These are phyloP conservation scores for Girardinus metallicus DNA, from an alignment of 2,797 vertebrate species.

Conservation along the genomic window DNA sequence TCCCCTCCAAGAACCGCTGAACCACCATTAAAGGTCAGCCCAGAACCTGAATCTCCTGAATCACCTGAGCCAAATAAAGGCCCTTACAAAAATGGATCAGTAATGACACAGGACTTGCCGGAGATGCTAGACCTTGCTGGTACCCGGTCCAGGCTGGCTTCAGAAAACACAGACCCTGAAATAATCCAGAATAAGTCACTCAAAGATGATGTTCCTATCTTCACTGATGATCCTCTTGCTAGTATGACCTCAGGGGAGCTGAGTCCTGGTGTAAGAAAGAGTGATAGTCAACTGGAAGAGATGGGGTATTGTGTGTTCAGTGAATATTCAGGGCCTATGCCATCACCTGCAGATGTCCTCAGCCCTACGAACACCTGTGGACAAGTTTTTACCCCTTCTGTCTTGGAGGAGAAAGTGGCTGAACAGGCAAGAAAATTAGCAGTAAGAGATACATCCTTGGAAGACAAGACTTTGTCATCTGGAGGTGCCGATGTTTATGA, in stretches of 20 bases:
- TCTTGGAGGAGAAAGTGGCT: slow-evolving; percentile 80
- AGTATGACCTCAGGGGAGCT: slow-evolving; percentile 76
- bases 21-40: slow-evolving; percentile 66
- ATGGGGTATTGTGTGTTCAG: slow-evolving; percentile 98
- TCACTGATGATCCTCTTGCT: slow-evolving; percentile 76
- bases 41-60: slow-evolving; percentile 83
- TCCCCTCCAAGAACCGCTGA: slow-evolving; percentile 74
- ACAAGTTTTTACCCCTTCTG: slow-evolving; percentile 78
- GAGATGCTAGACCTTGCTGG: slow-evolving; percentile 97
- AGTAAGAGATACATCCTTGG: slow-evolving; percentile 68
- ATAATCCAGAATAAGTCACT: slow-evolving; percentile 84
- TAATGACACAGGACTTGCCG: slow-evolving; percentile 94
- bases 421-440: slow-evolving; percentile 71
- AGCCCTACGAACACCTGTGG: slow-evolving; percentile 78
- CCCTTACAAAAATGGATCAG: slow-evolving; percentile 89
- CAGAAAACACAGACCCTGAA: slow-evolving; percentile 89
- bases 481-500: slow-evolving; percentile 28
- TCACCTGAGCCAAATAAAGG: slow-evolving; percentile 85
- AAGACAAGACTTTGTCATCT: slow-evolving; percentile 53
- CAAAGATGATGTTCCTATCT: slow-evolving; percentile 77
- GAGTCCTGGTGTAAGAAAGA: slow-evolving; percentile 75
- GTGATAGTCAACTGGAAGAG: slow-evolving; percentile 94
- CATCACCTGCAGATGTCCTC: slow-evolving; percentile 89
- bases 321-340: slow-evolving; percentile 97
- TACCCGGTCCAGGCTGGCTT: slow-evolving; percentile 89